Evolutionary conservation across 2,888 invertebrate species (phyloP).

Genomic region (Drosophila crucigera): DNA sequence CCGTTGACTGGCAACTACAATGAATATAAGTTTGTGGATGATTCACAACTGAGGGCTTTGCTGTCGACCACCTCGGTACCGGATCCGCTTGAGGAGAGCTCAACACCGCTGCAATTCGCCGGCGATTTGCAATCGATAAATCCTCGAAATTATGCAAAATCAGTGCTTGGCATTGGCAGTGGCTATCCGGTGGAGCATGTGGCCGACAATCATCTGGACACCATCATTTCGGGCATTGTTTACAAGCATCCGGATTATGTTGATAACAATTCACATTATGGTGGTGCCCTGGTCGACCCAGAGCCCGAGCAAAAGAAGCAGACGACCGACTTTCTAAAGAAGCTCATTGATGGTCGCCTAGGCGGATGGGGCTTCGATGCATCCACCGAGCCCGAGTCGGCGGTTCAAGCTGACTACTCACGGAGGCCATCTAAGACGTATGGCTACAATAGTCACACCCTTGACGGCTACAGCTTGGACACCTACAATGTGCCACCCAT

Average conservation of each 20-base stretch:
- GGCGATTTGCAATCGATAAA: conserved; percentile 57
- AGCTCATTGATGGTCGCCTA: conserved; percentile 74
- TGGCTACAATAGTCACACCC: conserved; percentile 67
- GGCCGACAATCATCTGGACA: conserved; percentile 76
- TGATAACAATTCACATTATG: conserved; percentile 64
- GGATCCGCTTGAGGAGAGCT: conserved; percentile 62
- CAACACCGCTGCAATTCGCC: conserved; percentile 69
- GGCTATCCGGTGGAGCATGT: conserved; percentile 67
- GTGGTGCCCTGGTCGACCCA: conserved; percentile 75
- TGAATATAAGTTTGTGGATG: conserved; percentile 79
- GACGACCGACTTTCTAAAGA: conserved; percentile 76
- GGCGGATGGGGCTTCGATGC: conserved; percentile 71
- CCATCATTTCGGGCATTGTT: conserved; percentile 79
- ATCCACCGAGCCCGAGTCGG: conserved; percentile 54
- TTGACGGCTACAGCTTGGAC: conserved; percentile 65
- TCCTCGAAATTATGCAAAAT: conserved; percentile 27
- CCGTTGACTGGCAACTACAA: conserved; percentile 51
- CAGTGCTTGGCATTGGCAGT: conserved; percentile 31
- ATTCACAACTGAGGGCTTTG: conserved; percentile 70
- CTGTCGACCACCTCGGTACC: conserved; percentile 71
- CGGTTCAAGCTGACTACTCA: conserved; percentile 52
- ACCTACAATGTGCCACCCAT: conserved; percentile 67
- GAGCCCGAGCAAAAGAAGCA: conserved; percentile 70
- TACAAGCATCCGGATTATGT: conserved; percentile 79
- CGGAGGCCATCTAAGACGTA: conserved; percentile 59